A percentile compares a stretch with the other conserved stretches of the same genome.
phyloP scores from a whole-genome alignment of 2,113 vertebrate species.

The Fukomys damarensis region DNA sequence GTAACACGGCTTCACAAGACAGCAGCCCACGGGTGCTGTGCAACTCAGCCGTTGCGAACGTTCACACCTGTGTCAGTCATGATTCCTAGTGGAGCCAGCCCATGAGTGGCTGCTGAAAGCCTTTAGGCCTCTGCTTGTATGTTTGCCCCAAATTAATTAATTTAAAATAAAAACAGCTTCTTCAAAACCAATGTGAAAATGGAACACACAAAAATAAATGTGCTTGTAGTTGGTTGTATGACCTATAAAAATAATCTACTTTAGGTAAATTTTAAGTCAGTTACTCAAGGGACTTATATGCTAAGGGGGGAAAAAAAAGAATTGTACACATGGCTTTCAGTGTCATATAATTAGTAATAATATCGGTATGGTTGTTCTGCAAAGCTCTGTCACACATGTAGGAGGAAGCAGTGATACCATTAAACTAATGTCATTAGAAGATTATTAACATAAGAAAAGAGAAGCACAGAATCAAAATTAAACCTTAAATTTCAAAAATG shows the following conservation, averaged over 20 bases:
- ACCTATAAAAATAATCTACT: not conserved
- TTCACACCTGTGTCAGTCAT: not conserved
- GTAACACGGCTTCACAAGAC: not conserved
- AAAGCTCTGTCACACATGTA: not conserved
- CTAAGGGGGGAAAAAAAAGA: not conserved
- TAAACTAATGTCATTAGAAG: not conserved
- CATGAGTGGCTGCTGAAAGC: not conserved
- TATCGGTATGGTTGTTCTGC: not conserved
- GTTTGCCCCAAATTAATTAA: not conserved
- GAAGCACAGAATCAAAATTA: not conserved
- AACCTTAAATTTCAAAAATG: not conserved
- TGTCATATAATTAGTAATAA: not conserved
- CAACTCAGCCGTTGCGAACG: rapidly evolving
- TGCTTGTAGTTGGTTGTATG: not conserved
- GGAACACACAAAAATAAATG: not conserved
- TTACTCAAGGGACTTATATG: no score
- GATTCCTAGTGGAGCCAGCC: not conserved
- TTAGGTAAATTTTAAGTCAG: not conserved
- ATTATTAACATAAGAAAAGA: not conserved
- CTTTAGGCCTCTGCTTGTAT: not conserved
- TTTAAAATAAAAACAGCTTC: not conserved
- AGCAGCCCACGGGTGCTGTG: rapidly evolving
- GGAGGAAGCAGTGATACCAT: not conserved
- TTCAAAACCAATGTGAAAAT: not conserved
- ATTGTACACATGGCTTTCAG: not conserved